Base-by-base conservation (phyloP, 2,888 invertebrate genomes). In the Oscheius sp. region DNA sequence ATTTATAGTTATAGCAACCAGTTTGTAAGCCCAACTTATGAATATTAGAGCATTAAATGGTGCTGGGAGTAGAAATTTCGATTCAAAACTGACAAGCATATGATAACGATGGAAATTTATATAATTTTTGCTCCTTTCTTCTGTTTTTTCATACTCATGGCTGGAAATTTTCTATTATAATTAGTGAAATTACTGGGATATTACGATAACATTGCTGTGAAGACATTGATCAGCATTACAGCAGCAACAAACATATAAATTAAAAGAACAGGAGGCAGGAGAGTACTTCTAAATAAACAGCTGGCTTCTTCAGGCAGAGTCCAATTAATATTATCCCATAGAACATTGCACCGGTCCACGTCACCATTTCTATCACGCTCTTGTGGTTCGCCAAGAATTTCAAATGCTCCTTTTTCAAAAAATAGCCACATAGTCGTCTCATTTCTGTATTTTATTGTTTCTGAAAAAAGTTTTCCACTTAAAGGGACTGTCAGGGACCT, bases 201-300 rank as follows among this genome's bases (percentile, higher is more conserved):
- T 29, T 29, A 66, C 66, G 66, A 66, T 0, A 66, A 29, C 66
- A 66, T 66, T 2, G 66, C 66, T 0, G 66, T 66, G 52, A 66
- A 66, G 25, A 66, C 25, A n/a, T 66, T 66, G 52, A 66, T 52
- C n/a, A 66, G 52, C 52, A 66, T 66, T n/a, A 66, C 27, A 12
- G 52, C 27, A 16, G 66, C 66, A 6, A 23, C 21, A 13, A 66
- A 49, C 66, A 66, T 66, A 18, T 66, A 66, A n/a, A 66, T 25
- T n/a, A 66, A 52, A 1, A 66, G 52, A 0, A 66, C 27, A 16
- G 66, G 66, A n/a, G 66, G 66, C 1, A 66, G 25, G 7, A 66
- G 52, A 49, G 52, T 46, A 16, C 53, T 52, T 46, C 29, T 49
- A 49, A 66, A 49, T 9, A 52, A n/a, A 29, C 66, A 66, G 1